Percentiles rank a stretch among this genome's conserved stretches.
These are phyloP conservation scores for Ammodytes dubius DNA, from an alignment of 2,113 vertebrate species.

Conservation along the genomic window DNA sequence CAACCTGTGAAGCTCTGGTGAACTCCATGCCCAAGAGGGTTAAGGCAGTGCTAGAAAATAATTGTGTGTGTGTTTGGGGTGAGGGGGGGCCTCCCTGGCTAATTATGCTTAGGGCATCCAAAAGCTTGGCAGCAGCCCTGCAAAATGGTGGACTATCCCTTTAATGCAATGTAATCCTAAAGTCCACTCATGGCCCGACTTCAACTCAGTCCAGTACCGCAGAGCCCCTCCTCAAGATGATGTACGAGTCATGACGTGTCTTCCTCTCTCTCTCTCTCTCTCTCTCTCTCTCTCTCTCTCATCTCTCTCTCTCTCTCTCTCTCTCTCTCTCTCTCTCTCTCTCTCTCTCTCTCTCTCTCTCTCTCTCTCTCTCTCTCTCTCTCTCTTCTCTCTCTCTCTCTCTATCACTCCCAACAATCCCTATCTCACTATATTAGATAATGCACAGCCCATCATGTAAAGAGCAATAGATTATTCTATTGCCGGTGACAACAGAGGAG, in stretches of 20 bases:
- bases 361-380: neutral
- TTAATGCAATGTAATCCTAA: constrained; percentile 25
- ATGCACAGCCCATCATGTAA: constrained; percentile 70
- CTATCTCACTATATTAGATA: constrained; percentile 76
- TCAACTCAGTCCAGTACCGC: constrained; percentile 59
- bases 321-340: constrained; percentile 52
- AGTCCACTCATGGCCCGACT: constrained; percentile 43
- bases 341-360: constrained; percentile 42
- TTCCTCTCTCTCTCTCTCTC: constrained; percentile 40
- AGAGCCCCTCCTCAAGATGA: constrained; percentile 70
- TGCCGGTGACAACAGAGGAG: constrained; percentile 72
- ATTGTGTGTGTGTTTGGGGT: too few relatives aligned
- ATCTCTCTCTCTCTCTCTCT: constrained; percentile 22
- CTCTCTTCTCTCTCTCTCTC: constrained; percentile 46
- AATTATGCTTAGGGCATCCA: too few relatives aligned
- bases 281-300: constrained; percentile 20
- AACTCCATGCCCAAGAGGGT: too few relatives aligned
- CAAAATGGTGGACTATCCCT: constrained; percentile 7
- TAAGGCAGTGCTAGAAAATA: too few relatives aligned
- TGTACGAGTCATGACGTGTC: constrained; percentile 61
- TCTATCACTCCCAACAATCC: constrained; percentile 61
- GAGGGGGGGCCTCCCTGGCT: too few relatives aligned
- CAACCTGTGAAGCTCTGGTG: too few relatives aligned
- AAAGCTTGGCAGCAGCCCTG: neutral
- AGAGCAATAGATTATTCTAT: constrained; percentile 75